Evolutionary conservation across 2,888 invertebrate species (phyloP).

Genomic region (Tenthredo notha): DNA sequence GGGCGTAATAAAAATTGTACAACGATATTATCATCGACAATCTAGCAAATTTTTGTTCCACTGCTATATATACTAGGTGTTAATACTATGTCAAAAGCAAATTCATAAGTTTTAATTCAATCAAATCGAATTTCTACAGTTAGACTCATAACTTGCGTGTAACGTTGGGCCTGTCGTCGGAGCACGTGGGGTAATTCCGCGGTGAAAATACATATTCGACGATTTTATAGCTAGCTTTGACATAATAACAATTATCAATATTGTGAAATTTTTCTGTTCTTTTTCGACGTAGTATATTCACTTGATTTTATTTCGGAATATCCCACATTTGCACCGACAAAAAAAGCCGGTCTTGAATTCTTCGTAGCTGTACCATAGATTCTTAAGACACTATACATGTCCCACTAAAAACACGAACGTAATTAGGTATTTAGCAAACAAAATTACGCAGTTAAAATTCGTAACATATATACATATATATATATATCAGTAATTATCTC

Average conservation of each 20-base stretch:
- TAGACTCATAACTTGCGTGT: slow-evolving; percentile 9
- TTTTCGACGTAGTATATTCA: not conserved
- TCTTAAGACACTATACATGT: not conserved
- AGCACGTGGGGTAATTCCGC: not conserved
- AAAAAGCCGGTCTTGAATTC: not conserved
- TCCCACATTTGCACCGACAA: not conserved
- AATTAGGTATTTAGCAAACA: not conserved
- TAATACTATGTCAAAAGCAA: not conserved
- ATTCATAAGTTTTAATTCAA: not conserved
- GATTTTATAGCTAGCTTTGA: not conserved
- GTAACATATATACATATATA: not conserved
- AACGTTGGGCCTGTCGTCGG: not conserved
- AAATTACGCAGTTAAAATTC: not conserved
- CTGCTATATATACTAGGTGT: not conserved
- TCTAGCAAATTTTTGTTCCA: not conserved
- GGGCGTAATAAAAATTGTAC: not conserved
- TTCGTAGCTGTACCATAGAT: not conserved
- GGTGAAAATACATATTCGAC: not conserved
- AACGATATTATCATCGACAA: not conserved
- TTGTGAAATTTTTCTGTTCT: not conserved
- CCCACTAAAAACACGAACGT: not conserved
- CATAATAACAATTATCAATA: not conserved
- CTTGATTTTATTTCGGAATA: not conserved
- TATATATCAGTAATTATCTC: not conserved
- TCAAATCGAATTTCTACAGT: not conserved